A percentile compares a stretch with the other conserved stretches of the same genome.
Conservation (phyloP, 2,888 invertebrate genomes). For the Lasioglossum pauxillum region DNA sequence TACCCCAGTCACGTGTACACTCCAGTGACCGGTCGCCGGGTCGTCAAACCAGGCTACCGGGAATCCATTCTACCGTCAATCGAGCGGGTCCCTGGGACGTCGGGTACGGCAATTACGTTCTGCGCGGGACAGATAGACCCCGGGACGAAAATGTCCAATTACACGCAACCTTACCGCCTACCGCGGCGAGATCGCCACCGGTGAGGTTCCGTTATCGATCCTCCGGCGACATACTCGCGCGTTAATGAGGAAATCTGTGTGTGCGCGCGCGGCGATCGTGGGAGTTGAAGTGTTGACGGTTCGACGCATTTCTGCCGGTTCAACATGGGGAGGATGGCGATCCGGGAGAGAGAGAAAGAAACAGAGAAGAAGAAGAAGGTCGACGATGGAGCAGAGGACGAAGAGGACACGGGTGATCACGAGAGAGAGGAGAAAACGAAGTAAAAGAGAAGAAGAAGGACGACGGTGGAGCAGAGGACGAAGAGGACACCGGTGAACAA, state of each 20-base stretch:
- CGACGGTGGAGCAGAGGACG: slow-evolving; percentile 8
- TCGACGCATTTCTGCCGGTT: slow-evolving; percentile 64
- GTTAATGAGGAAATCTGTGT: slow-evolving; percentile 66
- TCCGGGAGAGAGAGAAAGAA: slow-evolving; percentile 30
- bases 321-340: not conserved
- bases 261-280: slow-evolving; percentile 46
- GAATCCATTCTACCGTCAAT: slow-evolving; percentile 48
- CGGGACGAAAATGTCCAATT: slow-evolving; percentile 62
- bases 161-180: slow-evolving; percentile 64
- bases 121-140: slow-evolving; percentile 48
- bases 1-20: not conserved
- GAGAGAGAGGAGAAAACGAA: slow-evolving; percentile 68
- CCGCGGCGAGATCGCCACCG: slow-evolving; percentile 59
- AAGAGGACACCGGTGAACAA: slow-evolving; percentile 63
- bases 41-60: slow-evolving; percentile 25
- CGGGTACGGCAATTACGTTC: slow-evolving; percentile 56
- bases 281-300: slow-evolving; percentile 61
- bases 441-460: not conserved
- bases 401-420: slow-evolving; percentile 63
- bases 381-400: not conserved
- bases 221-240: slow-evolving; percentile 57
- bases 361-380: not conserved
- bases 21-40: not conserved
- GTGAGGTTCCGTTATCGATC: slow-evolving; percentile 63
- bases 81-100: not conserved